Base-by-base conservation (phyloP, 2,797 vertebrate species). In the Pangasius krempfi region DNA sequence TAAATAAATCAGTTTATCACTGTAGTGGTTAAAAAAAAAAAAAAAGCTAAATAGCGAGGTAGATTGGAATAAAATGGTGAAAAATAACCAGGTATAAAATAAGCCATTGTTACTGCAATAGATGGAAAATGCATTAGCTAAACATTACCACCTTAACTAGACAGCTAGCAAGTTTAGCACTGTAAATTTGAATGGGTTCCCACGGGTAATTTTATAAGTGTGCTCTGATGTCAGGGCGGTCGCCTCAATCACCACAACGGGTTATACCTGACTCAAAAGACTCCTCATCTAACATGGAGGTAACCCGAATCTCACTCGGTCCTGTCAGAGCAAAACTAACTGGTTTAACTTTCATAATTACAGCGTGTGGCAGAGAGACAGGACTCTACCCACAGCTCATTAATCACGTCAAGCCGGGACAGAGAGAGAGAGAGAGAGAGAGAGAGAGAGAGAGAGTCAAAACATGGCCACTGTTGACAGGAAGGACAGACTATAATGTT, bases 351-450 rank as follows among this genome's bases (percentile, higher is more conserved):
- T 47, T 64, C 37, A 30, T 25, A 72, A 84, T 82, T 72, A 30
- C 62, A 72, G 78, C 18, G 9, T 30, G 79, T 44, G 30, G 60
- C 66, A 33, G 85, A 30, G 33, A 75, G 70, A 62, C 68, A 33
- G 25, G 72, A 20, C 14, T 75, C 54, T 30, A n/a, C 25, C 81
- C 75, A 66, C 25, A 25, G 44, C 33, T 52, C 82, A 56, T 52
- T 76, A 80, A 79, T 68, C 58, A 78, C 1, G 25, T 30, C 83
- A 80, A 54, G 20, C 47, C 4, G 20, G 22, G 44, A 60, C n/a
- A 12, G 5, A 78, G 75, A 27, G 0, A 22, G 92, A 94, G 94
- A 95, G 18, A 87, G 79, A 66, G 20, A 88, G 52, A 68, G 10
- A 22, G 13, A 79, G 25, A 27, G 33, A 16, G 13, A 82, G 27